Conservation (phyloP, 2,888 invertebrate genomes). For the Dexiosoma caninum region DNA sequence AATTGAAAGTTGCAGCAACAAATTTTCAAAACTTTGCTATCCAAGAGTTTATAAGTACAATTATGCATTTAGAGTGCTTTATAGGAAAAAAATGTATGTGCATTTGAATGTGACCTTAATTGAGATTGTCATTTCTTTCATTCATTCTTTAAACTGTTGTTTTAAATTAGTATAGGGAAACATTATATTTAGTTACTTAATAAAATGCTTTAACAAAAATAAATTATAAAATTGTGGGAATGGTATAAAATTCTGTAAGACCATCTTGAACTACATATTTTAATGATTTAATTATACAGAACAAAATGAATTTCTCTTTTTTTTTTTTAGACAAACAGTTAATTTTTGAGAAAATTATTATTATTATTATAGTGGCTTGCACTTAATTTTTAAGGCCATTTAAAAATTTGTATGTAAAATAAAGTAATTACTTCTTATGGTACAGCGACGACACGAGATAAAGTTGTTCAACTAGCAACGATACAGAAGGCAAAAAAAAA, state of each 20-base stretch:
- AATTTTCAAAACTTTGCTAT: constrained; percentile 5
- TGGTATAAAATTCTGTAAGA: constrained; percentile 17
- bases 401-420: constrained; percentile 3
- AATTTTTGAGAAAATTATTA: not conserved
- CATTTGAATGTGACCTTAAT: constrained; percentile 43
- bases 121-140: constrained; percentile 41
- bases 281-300: constrained; percentile 52
- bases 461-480: constrained; percentile 21
- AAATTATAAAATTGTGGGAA: constrained; percentile 23
- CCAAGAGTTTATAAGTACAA: not conserved
- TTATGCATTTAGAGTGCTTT: not conserved
- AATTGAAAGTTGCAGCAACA: constrained; percentile 54
- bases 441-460: not conserved
- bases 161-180: constrained; percentile 27
- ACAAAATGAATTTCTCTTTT: constrained; percentile 6
- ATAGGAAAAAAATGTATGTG: not conserved
- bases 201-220: not conserved
- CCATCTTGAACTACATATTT: not conserved
- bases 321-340: not conserved
- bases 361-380: not conserved
- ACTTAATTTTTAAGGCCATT: not conserved
- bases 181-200: constrained; percentile 10
- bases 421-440: constrained; percentile 39
- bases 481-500: too few relatives aligned
- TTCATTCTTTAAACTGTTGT: constrained; percentile 9